Conservation (phyloP, 2,888 invertebrate species). For the Acholoe squamosa region DNA sequence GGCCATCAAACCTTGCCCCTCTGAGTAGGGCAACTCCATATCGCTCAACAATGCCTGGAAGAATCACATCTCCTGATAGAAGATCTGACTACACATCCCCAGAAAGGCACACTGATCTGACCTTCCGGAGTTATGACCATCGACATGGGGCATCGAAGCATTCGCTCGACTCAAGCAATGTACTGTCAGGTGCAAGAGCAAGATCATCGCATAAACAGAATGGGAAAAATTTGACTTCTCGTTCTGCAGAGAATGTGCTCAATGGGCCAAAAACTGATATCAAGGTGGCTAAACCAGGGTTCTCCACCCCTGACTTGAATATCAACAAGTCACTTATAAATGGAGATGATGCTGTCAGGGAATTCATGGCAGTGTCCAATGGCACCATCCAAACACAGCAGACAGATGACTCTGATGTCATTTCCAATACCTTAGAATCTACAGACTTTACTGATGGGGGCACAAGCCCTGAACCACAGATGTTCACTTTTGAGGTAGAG, state of each 20-base stretch:
- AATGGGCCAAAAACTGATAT: not conserved
- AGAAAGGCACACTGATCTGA: not conserved
- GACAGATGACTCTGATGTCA: conserved; percentile 41
- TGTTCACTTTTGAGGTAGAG: conserved; percentile 53
- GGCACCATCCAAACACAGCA: conserved; percentile 31
- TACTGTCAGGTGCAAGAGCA: not conserved
- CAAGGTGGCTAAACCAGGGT: not conserved
- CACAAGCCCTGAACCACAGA: conserved; percentile 25
- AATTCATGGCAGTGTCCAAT: conserved; percentile 22
- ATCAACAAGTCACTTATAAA: conserved; percentile 43
- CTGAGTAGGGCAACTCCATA: conserved; percentile 8
- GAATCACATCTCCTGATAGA: conserved; percentile 54
- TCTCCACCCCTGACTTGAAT: not conserved
- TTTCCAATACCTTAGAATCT: conserved; percentile 48
- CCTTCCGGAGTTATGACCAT: conserved; percentile 53
- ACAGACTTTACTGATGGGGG: conserved; percentile 53
- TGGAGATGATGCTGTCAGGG: conserved; percentile 23
- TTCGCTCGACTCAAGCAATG: conserved; percentile 38
- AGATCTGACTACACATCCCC: not conserved
- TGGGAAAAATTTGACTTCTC: not conserved
- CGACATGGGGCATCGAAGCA: conserved; percentile 30
- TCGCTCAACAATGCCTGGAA: conserved; percentile 57
- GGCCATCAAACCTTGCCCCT: not conserved
- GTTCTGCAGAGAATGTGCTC: conserved; percentile 47
- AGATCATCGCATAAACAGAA: not conserved